Evolutionary conservation across 1,140 invertebrate species (phyloP), one percentile per base, ranked within the genome.

Genomic region (Aphelenchoides avenae): DNA sequence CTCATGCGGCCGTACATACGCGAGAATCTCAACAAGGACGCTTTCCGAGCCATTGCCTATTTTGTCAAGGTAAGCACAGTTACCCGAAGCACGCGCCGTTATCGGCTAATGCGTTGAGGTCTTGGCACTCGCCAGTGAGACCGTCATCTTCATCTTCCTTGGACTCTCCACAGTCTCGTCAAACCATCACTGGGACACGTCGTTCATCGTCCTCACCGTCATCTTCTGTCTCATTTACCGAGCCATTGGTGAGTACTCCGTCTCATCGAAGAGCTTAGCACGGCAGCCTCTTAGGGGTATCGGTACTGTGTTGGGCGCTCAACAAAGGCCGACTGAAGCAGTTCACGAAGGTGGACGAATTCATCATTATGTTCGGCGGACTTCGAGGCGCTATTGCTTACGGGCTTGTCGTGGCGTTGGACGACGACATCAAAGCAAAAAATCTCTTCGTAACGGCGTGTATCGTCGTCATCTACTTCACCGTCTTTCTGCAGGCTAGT

Each of bases 1-100:
- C 91, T 90, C 0, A 95, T 96, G 89, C 94, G 94, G 79, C 95
- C 97, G 76, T 98, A 97, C 78, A 91, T 96, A n/a, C 91, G 95
- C 79, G 87, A 87, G 15, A 99, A 98, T 80, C 91, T 98, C 68
- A 91, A 91, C 7, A 86, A 89, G 80, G 95, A 95, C 78, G 96
- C 93, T 0, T 89, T 94, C 70, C 94, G 91, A 2, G 95, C 92
- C 2, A 87, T 96, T 41, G 94, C 95, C 77, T 97, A 96, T 76
- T 89, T 92, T 40, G 90, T 96, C 86, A 98, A 98, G 33, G 49
- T 81, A n/a, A n/a, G n/a, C n/a, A 95, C 97, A 92, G 79, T 96
- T n/a, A 29, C 68, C 3, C 65, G 68, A 36, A 49, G 43, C 26
- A 39, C n/a, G n/a, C n/a, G n/a, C n/a, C n/a, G n/a, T n/a, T n/a